These are phyloP conservation scores for Ispidina picta DNA, from an alignment of 2,797 vertebrate genomes.

Conservation along the genomic window DNA sequence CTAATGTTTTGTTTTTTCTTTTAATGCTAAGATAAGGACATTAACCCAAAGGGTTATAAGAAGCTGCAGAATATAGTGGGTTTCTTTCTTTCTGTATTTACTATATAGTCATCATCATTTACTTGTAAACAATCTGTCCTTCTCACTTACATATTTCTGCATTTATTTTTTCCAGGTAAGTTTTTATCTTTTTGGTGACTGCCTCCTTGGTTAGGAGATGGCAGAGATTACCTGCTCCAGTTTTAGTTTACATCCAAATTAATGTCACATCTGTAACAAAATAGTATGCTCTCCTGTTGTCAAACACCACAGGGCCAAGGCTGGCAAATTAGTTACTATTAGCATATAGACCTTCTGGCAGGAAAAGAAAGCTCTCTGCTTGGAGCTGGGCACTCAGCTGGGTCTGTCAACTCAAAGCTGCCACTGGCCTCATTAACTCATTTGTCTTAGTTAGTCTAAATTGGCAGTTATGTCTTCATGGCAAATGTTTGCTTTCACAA, in stretches of 20 bases:
- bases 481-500: slow-evolving; percentile 82
- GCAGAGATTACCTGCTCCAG: slow-evolving; percentile 48
- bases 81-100: not conserved
- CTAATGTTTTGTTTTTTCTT: not conserved
- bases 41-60: not conserved
- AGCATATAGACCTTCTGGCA: slow-evolving; percentile 82
- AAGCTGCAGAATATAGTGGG: not conserved
- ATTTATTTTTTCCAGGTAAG: not conserved
- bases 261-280: slow-evolving; percentile 78
- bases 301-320: slow-evolving; percentile 72
- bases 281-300: slow-evolving; percentile 73
- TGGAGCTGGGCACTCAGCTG: slow-evolving; percentile 69
- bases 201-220: slow-evolving; percentile 39
- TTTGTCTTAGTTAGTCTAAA: slow-evolving; percentile 85
- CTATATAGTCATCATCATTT: not conserved
- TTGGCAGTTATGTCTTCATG: slow-evolving; percentile 82
- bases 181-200: slow-evolving; percentile 14
- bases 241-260: slow-evolving; percentile 75
- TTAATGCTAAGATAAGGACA: not conserved
- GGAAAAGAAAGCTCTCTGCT: slow-evolving; percentile 69
- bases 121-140: not conserved
- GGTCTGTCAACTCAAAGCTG: slow-evolving; percentile 74
- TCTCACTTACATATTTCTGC: not conserved
- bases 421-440: slow-evolving; percentile 80
- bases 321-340: slow-evolving; percentile 81